Percentiles rank a stretch among this genome's conserved stretches.
Evolutionary conservation across 2,888 invertebrate species (phyloP).

Genomic region (Sesia apiformis): DNA sequence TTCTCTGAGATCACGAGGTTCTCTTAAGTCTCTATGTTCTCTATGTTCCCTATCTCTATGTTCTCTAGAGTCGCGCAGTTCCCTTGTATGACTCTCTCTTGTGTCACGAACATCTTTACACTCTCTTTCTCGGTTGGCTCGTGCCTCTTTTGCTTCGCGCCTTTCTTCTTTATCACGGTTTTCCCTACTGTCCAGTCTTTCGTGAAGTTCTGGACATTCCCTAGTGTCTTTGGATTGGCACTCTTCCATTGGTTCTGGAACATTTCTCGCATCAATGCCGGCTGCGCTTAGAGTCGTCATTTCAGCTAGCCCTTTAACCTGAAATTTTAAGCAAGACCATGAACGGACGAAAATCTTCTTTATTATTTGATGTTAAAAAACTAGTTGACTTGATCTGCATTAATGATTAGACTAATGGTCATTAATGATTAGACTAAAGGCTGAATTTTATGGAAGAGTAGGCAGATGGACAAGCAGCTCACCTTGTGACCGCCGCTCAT

Average conservation of each 20-base stretch:
- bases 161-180: slow-evolving; percentile 52
- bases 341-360: too few species aligned
- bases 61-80: slow-evolving; percentile 50
- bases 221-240: slow-evolving; percentile 49
- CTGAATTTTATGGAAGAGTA: too few species aligned
- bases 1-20: slow-evolving; percentile 40
- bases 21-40: slow-evolving; percentile 42
- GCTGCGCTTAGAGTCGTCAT: slow-evolving; percentile 89
- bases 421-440: too few species aligned
- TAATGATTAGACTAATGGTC: too few species aligned
- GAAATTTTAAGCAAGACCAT: slow-evolving; percentile 11
- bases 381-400: too few species aligned
- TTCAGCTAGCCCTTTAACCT: slow-evolving; percentile 92
- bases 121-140: slow-evolving; percentile 49
- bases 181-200: slow-evolving; percentile 47
- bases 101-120: slow-evolving; percentile 43
- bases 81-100: slow-evolving; percentile 40
- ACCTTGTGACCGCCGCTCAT: too few species aligned
- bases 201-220: slow-evolving; percentile 46
- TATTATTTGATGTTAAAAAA: too few species aligned
- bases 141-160: slow-evolving; percentile 43
- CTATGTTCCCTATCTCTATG: slow-evolving; percentile 50
- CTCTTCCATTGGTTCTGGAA: slow-evolving; percentile 68
- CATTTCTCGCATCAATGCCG: slow-evolving; percentile 67
- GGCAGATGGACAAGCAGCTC: too few species aligned